phyloP scores from a whole-genome alignment of 2,888 invertebrate species.

The Ormyrus pomaceus region DNA sequence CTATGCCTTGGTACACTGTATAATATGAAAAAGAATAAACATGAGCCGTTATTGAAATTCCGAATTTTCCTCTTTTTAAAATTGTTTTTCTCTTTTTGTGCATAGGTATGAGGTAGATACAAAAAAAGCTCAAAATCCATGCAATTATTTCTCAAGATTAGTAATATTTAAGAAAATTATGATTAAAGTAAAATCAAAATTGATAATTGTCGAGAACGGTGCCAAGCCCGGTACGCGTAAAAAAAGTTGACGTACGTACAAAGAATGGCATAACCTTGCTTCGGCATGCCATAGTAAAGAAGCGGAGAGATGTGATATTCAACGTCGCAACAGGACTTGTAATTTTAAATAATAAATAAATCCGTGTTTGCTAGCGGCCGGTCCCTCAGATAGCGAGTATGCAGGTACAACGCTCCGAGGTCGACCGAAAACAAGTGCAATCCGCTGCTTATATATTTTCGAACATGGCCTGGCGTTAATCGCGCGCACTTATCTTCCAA shows the following conservation, averaged over 20 bases:
- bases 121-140: neutral
- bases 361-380: no score
- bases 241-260: constrained; percentile 41
- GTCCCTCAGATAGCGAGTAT: neutral
- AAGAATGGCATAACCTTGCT: constrained; percentile 48
- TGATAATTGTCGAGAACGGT: constrained; percentile 24
- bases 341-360: neutral
- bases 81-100: neutral
- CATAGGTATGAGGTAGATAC: neutral
- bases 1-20: constrained; percentile 53
- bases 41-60: neutral
- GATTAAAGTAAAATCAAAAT: neutral
- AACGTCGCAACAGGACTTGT: neutral
- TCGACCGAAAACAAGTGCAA: neutral
- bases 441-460: constrained; percentile 7
- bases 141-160: neutral
- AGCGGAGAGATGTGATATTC: neutral
- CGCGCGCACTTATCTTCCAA: neutral
- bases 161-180: neutral
- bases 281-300: constrained; percentile 24
- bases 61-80: neutral
- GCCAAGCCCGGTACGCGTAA: neutral
- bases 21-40: neutral
- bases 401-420: neutral
- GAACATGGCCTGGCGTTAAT: constrained; percentile 3